A percentile compares a stretch with the other conserved stretches of the same genome.
phyloP scores from a whole-genome alignment of 2,797 vertebrate genomes.

The Podarcis lilfordi region DNA sequence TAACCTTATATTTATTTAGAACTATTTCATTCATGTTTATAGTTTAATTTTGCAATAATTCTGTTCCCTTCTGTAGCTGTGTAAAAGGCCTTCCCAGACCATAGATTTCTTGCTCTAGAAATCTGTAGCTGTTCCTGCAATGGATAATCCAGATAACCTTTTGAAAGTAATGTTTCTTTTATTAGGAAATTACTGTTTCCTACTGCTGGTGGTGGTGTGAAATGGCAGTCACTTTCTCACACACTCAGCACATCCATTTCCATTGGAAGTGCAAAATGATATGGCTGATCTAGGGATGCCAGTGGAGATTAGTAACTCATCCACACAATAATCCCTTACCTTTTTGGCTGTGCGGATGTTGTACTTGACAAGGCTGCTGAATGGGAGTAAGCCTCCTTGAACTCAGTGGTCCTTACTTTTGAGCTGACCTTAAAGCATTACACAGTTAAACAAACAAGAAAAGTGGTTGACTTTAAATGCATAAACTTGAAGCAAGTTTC shows the following conservation, averaged over 20 bases:
- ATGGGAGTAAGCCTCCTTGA: no score
- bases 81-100: not conserved
- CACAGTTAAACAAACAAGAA: no score
- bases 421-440: no score
- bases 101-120: not conserved
- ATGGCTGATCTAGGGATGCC: not conserved
- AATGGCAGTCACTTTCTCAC: not conserved
- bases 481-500: not conserved
- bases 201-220: not conserved
- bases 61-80: not conserved
- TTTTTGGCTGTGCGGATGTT: not conserved
- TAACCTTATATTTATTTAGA: slow-evolving; percentile 25
- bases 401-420: no score
- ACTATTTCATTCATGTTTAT: slow-evolving; percentile 1
- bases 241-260: not conserved
- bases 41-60: not conserved
- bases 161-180: not conserved
- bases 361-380: not conserved
- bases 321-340: not conserved
- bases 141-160: not conserved
- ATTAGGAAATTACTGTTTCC: not conserved
- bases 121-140: not conserved
- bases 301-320: not conserved
- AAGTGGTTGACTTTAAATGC: no score
- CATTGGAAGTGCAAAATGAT: not conserved